A percentile compares a stretch with the other conserved stretches of the same genome.
phyloP scores from a whole-genome alignment of 37 sponge, comb jelly and placozoan species.

The Oopsacas minuta region DNA sequence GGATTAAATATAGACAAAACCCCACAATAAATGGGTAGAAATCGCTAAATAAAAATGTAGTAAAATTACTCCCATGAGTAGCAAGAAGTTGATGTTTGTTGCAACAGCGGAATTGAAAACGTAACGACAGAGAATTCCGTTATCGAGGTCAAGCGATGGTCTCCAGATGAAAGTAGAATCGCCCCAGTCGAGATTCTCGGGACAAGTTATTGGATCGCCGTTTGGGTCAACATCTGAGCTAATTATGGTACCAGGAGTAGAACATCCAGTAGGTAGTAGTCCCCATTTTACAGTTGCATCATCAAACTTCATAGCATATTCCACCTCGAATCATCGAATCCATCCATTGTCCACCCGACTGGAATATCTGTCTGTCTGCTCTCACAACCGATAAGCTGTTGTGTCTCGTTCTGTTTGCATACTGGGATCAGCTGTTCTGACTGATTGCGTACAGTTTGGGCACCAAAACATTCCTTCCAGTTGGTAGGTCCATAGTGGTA shows the following conservation, averaged over 20 bases:
- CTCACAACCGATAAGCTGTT: conserved; percentile 4
- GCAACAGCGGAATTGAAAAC: conserved; percentile 18
- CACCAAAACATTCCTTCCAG: conserved; percentile 27
- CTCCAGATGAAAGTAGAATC: conserved; percentile 37
- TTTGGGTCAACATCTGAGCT: conserved; percentile 22
- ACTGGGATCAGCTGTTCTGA: conserved; percentile 16
- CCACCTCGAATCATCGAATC: conserved; percentile 34
- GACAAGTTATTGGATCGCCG: conserved; percentile 23
- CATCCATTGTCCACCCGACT: conserved; percentile 21
- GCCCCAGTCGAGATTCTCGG: conserved; percentile 27
- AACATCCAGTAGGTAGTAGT: conserved; percentile 20
- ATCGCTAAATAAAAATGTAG: too few species aligned
- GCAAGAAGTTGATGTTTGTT: too few species aligned
- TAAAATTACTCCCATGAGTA: too few species aligned
- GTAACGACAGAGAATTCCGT: conserved; percentile 33
- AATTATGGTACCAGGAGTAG: conserved; percentile 3
- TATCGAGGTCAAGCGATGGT: conserved; percentile 28
- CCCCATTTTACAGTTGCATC: conserved; percentile 15
- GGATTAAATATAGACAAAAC: too few species aligned
- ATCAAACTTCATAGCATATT: conserved; percentile 23
- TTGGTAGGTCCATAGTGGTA: conserved; percentile 30
- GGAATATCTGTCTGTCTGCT: not conserved
- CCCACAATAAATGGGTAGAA: too few species aligned
- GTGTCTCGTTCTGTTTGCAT: not conserved
- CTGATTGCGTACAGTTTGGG: conserved; percentile 14